phyloP scores from a whole-genome alignment of 2,888 invertebrate species.

The Chalcosyrphus nemorum region DNA sequence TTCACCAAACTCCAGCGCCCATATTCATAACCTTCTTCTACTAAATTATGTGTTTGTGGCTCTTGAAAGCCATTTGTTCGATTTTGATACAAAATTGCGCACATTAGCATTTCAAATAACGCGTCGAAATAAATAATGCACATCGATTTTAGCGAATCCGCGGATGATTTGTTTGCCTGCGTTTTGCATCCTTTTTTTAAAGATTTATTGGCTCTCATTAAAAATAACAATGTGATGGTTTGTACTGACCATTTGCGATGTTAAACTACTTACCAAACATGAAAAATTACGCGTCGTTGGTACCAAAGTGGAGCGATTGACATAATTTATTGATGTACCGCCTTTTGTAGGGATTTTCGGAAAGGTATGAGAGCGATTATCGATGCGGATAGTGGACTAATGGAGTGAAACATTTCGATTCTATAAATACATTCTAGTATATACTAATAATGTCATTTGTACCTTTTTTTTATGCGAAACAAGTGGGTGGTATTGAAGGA shows the following conservation, averaged over 20 bases:
- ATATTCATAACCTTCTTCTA: constrained; percentile 9
- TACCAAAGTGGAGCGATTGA: constrained; percentile 2
- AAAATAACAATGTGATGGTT: constrained; percentile 47
- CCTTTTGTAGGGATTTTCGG: not conserved
- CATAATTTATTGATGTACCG: constrained; percentile 32
- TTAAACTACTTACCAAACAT: constrained; percentile 13
- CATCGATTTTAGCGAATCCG: constrained; percentile 33
- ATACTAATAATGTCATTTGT: too few relatives aligned
- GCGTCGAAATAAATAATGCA: constrained; percentile 33
- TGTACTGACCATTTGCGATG: constrained; percentile 40
- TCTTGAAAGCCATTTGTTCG: constrained; percentile 16
- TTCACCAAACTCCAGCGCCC: not conserved
- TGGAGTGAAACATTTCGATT: too few relatives aligned
- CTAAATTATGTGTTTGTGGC: constrained; percentile 4
- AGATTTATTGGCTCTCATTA: constrained; percentile 59
- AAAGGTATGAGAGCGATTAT: not conserved
- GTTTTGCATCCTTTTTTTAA: not conserved
- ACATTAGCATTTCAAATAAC: constrained; percentile 31
- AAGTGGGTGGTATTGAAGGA: too few relatives aligned
- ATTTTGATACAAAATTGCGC: constrained; percentile 11
- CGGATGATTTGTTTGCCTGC: constrained; percentile 34
- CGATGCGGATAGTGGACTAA: not conserved
- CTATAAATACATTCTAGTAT: too few relatives aligned
- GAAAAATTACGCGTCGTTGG: constrained; percentile 33
- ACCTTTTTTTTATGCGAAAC: too few relatives aligned